Evolutionary conservation across 2,888 invertebrate genomes (phyloP), one percentile per base, ranked within the genome.

Genomic region (Thymelicus lineola): DNA sequence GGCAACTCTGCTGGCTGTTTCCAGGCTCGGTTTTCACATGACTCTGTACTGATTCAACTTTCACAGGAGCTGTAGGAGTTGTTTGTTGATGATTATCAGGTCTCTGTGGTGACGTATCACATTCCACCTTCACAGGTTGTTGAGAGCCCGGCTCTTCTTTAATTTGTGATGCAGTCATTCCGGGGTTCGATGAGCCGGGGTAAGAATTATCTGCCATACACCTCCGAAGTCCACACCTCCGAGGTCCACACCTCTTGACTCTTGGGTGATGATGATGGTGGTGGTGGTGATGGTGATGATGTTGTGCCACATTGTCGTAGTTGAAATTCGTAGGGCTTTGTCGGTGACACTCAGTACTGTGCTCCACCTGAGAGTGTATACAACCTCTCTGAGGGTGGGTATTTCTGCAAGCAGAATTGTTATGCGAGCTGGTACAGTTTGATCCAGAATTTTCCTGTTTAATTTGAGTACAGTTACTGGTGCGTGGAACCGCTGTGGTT

Each of bases 101-200:
- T 59, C 59, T 72, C 64, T 74, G 72, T 36, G 72, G 59, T 6
- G 71, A 55, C 57, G 77, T 68, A 38, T 72, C 72, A 38, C 75
- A 59, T 76, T 90, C 90, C 66, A 84, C 82, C 77, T 91, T 91
- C 5, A 75, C 76, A 20, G 79, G 63, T 28, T 74, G 76, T 61
- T 80, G 82, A 17, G 73, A 71, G 17, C 76, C 79, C 7, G 87
- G 87, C 72, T 92, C 92, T 61, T 85, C 82, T 77, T 93, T 92
- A 7, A 91, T 81, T 73, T 82, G 82, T 38, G 81, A 74, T 46
- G 75, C 74, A 50, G 48, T 17, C 7, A 76, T 65, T 50, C 74
- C 75, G 59, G 77, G 72, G 28, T 77, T 69, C 2, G 59, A 70
- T 73, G 73, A n/a, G 73, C 68, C 62, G 38, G 60, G 42, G 6